Base-by-base conservation (phyloP, 2,797 vertebrate genomes). In the Rachycentron canadum region DNA sequence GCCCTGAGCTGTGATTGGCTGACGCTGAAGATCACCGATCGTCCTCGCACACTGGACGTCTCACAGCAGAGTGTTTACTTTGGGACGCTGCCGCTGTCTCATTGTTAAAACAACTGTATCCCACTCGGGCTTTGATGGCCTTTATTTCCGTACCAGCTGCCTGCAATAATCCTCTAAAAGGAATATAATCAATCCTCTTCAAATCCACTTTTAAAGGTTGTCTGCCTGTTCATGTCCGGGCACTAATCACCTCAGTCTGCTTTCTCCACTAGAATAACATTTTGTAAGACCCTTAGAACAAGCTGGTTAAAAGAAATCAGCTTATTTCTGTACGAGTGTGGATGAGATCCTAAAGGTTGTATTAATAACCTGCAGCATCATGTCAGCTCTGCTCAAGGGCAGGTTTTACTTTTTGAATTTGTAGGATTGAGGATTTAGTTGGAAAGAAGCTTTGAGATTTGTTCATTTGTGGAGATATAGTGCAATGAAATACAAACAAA, bases 121-220 rank as follows among this genome's bases (percentile, higher is more conserved):
- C 76, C 76, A 30, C 66, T 81, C 59, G 11, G 73, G 80, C 78
- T 89, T 64, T 79, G 76, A 64, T 43, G 75, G 69, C 56, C 58
- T 81, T 87, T 67, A 64, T 86, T 88, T 88, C 85, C 73, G 28
- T 63, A 66, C 57, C 88, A 87, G 84, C 88, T 91, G 91, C 76
- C 40, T 36, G 34, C 68, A 71, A 82, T 91, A 84, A 90, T 88
- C 86, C 85, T 69, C 73, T 55, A 80, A 85, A 83, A 89, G 67
- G 40, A 89, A 82, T 60, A 83, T 43, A 76, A 90, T 78, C 82
- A 86, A 83, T 83, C 80, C 76, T 80, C 70, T 28, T 78, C 73
- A 84, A 74, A 87, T 86, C 82, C 57, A 43, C 79, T 68, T 65
- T 69, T 75, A 71, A 65, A 86, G 79, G 83, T 69, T 60, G 81